Evolutionary conservation across 64 coral and sea anemone species (phyloP), one percentile per base, ranked within the genome.

Genomic region (Acropora yongei): DNA sequence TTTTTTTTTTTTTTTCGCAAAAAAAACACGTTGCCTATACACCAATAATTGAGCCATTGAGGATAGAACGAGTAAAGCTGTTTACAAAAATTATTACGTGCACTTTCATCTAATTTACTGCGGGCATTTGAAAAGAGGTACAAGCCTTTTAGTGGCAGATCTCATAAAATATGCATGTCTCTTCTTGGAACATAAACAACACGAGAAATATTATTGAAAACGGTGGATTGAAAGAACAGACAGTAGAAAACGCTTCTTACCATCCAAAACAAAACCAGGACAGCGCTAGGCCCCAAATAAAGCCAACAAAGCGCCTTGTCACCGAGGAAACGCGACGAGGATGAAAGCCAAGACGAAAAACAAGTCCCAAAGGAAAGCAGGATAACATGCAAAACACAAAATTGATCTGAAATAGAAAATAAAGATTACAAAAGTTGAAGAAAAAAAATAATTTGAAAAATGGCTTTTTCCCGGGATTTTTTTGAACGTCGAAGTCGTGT

Each of bases 251-350:
- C 43, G 51, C 1, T 6, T 51, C 40, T 81, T 78, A 96, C 95
- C 95, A 90, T 48, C 85, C 68, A 48, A 96, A 96, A 87, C 87
- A 96, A 90, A 93, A 89, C 91, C 91, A 96, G 12, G 71, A 75
- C 0, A 93, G 75, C 6, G 86, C 46, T 1, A 90, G 3, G 2
- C 95, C 95, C 95, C 95, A 96, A 16, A 66, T 44, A 74, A 96
- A 72, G 12, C 95, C 95, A 48, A 93, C 81, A 39, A 44, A 2
- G 2, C 92, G 95, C 53, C 95, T 89, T 3, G 84, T 41, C 2
- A 39, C 12, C 4, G 80, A 20, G 13, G 95, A 93, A 55, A 89
- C 91, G 7, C 67, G 72, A 7, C 40, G 69, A 0, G 95, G 91
- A 69, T 93, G 79, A 49, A 96, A 40, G 2, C 77, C 14, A 45